phyloP scores from a whole-genome alignment of 1,140 invertebrate genomes.

The Neodiprion fabricii region DNA sequence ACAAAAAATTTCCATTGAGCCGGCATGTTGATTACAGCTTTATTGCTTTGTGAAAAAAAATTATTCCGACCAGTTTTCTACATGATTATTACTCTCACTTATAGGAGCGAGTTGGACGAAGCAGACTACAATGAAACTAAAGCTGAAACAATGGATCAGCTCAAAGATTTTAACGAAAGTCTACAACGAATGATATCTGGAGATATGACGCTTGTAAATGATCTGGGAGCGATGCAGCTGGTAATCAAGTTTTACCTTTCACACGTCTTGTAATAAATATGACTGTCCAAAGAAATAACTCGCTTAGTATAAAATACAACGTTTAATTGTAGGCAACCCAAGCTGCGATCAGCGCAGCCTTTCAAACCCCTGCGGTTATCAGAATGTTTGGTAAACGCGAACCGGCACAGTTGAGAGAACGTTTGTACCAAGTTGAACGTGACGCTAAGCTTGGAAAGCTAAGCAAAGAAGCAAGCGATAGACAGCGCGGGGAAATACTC shows the following conservation, averaged over 20 bases:
- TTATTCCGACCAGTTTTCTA: not conserved
- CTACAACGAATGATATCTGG: slow-evolving; percentile 72
- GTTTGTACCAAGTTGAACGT: slow-evolving; percentile 65
- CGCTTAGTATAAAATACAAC: slow-evolving; percentile 12
- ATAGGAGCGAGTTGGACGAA: slow-evolving; percentile 69
- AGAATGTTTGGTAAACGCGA: slow-evolving; percentile 79
- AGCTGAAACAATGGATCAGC: slow-evolving; percentile 76
- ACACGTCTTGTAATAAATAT: slow-evolving; percentile 13
- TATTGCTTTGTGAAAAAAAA: not conserved
- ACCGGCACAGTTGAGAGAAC: slow-evolving; percentile 71
- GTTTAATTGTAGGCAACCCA: slow-evolving; percentile 69
- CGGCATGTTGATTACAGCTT: no score
- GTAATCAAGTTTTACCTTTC: slow-evolving; percentile 51
- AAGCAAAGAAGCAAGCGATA: slow-evolving; percentile 47
- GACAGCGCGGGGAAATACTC: slow-evolving; percentile 67
- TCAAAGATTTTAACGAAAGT: slow-evolving; percentile 76
- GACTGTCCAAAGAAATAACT: slow-evolving; percentile 9
- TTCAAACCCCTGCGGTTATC: slow-evolving; percentile 81
- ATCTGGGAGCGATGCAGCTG: slow-evolving; percentile 71
- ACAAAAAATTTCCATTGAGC: not conserved
- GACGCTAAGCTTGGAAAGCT: slow-evolving; percentile 64
- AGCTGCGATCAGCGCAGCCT: slow-evolving; percentile 79
- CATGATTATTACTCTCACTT: slow-evolving; percentile 21
- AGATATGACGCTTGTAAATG: slow-evolving; percentile 74
- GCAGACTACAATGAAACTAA: slow-evolving; percentile 77